Percentiles rank a stretch among this genome's conserved stretches.
These are phyloP conservation scores for Pasiphila rectangulata DNA, from an alignment of 2,888 invertebrate species.

Conservation along the genomic window DNA sequence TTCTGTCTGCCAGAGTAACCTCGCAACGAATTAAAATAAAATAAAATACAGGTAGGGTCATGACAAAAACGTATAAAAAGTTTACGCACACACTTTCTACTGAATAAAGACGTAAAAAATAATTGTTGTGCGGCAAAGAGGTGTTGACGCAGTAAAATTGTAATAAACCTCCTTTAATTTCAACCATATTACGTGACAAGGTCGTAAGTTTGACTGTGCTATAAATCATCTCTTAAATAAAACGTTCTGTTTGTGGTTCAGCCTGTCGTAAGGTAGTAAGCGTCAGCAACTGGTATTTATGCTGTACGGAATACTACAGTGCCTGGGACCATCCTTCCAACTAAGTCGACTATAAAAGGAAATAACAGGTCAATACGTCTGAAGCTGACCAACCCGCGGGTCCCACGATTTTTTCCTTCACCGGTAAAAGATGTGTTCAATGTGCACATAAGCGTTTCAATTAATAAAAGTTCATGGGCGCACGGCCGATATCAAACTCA, in stretches of 20 bases:
- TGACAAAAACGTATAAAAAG: conserved; percentile 31
- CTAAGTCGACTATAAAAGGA: too few relatives aligned
- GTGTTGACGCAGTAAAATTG: conserved; percentile 57
- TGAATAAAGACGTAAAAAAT: conserved; percentile 33
- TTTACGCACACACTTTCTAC: conserved; percentile 24
- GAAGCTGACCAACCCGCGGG: too few relatives aligned
- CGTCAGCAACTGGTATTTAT: too few relatives aligned
- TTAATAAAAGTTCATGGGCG: too few relatives aligned
- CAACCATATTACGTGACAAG: conserved; percentile 51
- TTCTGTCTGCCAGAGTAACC: too few relatives aligned
- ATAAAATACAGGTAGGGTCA: conserved; percentile 16
- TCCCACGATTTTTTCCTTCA: too few relatives aligned
- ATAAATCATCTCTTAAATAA: conserved; percentile 58
- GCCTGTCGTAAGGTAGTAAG: conserved; percentile 33
- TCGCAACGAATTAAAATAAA: conserved; percentile 13
- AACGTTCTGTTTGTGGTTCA: conserved; percentile 17
- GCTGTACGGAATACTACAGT: too few relatives aligned
- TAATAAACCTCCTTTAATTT: conserved; percentile 44
- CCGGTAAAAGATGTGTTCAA: too few relatives aligned
- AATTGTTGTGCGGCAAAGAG: conserved; percentile 31
- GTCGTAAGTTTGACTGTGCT: conserved; percentile 42
- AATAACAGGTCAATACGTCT: too few relatives aligned
- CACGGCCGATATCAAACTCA: too few relatives aligned
- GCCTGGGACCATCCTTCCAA: too few relatives aligned
- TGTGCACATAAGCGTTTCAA: too few relatives aligned